Base-by-base conservation (phyloP, 2,797 vertebrate species). In the Acropternis orthonyx region DNA sequence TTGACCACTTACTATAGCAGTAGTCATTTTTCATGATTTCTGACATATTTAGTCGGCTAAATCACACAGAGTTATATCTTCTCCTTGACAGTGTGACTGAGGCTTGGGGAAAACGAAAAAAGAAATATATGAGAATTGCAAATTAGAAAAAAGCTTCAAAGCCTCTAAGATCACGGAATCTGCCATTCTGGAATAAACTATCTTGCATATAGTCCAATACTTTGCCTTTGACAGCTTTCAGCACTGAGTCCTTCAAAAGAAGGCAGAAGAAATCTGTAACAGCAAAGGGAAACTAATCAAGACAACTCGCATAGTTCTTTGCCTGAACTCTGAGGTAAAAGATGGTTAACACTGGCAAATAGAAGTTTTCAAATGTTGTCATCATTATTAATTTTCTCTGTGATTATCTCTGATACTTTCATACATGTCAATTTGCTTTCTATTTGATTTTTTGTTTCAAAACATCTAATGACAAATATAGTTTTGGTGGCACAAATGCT, bases 41-140 rank as follows among this genome's bases (percentile, higher is more conserved):
- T 91, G 74, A 83, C 72, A 89, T 71, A 92, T 65, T 74, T 89
- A 49, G 75, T 80, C 1, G 11, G 15, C 26, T 96, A 93, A 94
- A 92, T 95, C 91, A 93, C 43, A 59, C 41, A 73, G 80, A 95
- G n/a, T 91, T 91, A 91, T 92, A 92, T 77, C 74, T 94, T 77
- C 37, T 76, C 58, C 77, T 77, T 83, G 94, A 87, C 86, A 92
- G 49, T 56, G 39, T 87, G 88, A 85, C 88, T 72, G 52, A 85
- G 37, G 49, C 34, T 83, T 81, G 28, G 44, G 41, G 2, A 2
- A 6, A 12, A 22, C 27, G 28, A 76, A 21, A 43, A 74, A 72
- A 75, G 11, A 67, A 63, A 76, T 54, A 79, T 10, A 74, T 72
- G 27, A 96, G 77, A 94, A 95, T 61, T 91, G 65, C 55, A 95